Percentiles rank a stretch among this genome's conserved stretches.
Conservation (phyloP, 2,113 vertebrate genomes). For the Empidonax traillii region DNA sequence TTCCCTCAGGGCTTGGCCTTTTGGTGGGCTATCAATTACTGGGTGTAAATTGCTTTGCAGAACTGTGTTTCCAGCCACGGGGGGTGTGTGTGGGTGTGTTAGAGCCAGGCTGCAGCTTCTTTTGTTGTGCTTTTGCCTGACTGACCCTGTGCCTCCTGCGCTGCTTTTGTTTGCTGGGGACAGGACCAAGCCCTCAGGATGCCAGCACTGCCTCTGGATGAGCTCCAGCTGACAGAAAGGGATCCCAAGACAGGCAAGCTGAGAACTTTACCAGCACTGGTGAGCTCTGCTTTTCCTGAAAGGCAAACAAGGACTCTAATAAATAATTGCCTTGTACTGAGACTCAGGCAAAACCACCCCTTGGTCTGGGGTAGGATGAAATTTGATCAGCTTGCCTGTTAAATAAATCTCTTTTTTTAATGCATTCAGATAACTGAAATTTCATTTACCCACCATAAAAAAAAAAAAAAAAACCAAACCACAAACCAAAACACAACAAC, state of each 20-base stretch:
- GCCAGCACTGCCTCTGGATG: slow-evolving; percentile 85
- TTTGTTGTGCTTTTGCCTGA: background rate
- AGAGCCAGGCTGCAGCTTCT: background rate
- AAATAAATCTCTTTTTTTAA: background rate
- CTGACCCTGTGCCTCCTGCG: background rate
- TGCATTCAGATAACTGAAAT: background rate
- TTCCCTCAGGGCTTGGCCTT: background rate
- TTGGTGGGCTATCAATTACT: background rate
- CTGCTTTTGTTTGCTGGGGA: background rate
- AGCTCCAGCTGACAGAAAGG: slow-evolving; percentile 83
- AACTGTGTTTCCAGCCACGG: background rate
- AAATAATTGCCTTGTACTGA: background rate
- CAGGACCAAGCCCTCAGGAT: slow-evolving; percentile 54
- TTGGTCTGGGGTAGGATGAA: background rate
- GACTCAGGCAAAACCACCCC: background rate
- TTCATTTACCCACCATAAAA: background rate
- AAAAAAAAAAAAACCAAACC: background rate
- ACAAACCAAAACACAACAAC: no score
- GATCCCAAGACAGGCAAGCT: slow-evolving; percentile 79
- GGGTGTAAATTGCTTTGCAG: background rate
- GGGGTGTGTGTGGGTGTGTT: background rate
- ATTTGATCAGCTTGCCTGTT: background rate
- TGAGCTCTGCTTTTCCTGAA: slow-evolving; percentile 67
- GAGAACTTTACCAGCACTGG: slow-evolving; percentile 86
- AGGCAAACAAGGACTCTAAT: background rate